These are phyloP conservation scores for Xylocopa sonorina DNA, from an alignment of 1,140 invertebrate genomes.

Conservation along the genomic window DNA sequence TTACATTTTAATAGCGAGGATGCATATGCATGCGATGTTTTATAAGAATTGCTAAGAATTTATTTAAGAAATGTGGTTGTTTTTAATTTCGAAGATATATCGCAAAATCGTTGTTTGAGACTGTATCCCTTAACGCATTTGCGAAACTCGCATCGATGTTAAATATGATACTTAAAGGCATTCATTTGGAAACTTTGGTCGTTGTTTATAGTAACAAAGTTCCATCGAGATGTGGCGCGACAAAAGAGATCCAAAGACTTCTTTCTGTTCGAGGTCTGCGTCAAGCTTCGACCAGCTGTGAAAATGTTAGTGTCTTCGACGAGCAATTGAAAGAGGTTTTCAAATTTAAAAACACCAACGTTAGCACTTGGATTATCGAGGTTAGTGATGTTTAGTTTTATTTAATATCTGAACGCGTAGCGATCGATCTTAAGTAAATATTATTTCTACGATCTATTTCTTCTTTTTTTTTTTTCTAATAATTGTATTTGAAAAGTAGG, in stretches of 20 bases:
- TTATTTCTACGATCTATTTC: no score
- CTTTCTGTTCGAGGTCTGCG: not conserved
- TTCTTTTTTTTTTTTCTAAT: no score
- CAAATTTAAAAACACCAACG: slow-evolving; percentile 75
- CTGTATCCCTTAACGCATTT: not conserved
- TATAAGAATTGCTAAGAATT: not conserved
- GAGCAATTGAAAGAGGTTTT: slow-evolving; percentile 77
- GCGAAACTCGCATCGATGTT: not conserved
- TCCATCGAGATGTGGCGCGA: not conserved
- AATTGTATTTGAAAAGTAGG: no score
- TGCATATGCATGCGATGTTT: no score
- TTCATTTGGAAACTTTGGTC: not conserved
- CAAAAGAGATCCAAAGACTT: not conserved
- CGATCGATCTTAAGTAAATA: no score
- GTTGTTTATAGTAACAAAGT: not conserved
- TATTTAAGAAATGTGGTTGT: no score
- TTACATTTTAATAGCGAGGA: not conserved
- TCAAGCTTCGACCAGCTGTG: no score
- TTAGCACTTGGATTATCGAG: slow-evolving; percentile 82
- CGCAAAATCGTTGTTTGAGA: not conserved
- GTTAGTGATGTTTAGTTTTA: slow-evolving; percentile 65
- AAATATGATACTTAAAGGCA: not conserved
- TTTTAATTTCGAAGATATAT: no score
- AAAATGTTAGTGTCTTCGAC: slow-evolving; percentile 48
- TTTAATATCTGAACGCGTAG: slow-evolving; percentile 19